Percentiles rank a stretch among this genome's conserved stretches.
These are phyloP conservation scores for Leptogaster cylindrica DNA, from an alignment of 2,888 invertebrate species.

Conservation along the genomic window DNA sequence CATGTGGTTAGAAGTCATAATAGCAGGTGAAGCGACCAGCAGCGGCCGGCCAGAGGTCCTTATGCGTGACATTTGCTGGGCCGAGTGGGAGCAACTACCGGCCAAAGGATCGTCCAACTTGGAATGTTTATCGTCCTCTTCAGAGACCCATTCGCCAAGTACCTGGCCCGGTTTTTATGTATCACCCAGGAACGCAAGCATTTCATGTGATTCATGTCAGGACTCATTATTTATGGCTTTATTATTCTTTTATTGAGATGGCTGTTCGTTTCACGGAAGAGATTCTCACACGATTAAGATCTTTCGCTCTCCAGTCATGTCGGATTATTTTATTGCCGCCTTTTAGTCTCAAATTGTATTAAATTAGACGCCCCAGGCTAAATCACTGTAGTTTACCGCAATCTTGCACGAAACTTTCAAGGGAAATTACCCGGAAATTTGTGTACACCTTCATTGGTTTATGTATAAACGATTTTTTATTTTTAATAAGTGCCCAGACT, in stretches of 20 bases:
- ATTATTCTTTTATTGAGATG: background rate
- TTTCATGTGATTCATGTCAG: background rate
- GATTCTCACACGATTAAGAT: background rate
- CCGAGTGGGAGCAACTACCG: background rate
- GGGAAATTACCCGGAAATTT: too few relatives aligned
- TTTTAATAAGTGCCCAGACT: too few relatives aligned
- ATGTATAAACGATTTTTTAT: too few relatives aligned
- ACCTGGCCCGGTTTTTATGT: background rate
- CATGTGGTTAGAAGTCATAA: conserved; percentile 2
- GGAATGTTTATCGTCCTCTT: background rate
- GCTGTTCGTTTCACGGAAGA: background rate
- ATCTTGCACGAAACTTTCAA: too few relatives aligned
- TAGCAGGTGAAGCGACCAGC: background rate
- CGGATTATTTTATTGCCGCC: background rate
- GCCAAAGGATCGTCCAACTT: background rate
- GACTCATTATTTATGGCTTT: background rate
- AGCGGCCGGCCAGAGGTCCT: background rate
- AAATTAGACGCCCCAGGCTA: too few relatives aligned
- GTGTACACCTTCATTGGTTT: too few relatives aligned
- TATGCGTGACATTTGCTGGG: background rate
- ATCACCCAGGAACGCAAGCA: background rate
- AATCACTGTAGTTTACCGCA: too few relatives aligned
- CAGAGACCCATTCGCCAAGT: background rate
- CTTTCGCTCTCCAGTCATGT: background rate
- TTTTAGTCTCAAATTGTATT: too few relatives aligned